Percentiles rank a stretch among this genome's conserved stretches.
These are phyloP conservation scores for Saccopteryx bilineata DNA, from an alignment of 2,113 vertebrate genomes.

Conservation along the genomic window DNA sequence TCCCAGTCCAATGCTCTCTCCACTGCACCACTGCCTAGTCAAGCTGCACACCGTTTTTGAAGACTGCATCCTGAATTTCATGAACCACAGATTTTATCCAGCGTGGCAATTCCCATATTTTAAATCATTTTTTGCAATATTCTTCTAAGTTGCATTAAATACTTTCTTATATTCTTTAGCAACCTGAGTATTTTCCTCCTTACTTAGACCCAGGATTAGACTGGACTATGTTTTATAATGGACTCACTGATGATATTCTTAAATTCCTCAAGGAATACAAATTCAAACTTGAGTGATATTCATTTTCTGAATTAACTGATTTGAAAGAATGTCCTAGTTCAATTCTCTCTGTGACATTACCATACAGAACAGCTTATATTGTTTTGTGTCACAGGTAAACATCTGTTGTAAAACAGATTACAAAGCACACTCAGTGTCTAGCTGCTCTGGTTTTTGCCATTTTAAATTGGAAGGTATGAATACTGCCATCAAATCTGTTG, in stretches of 20 bases:
- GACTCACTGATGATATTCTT: neutral
- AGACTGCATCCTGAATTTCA: neutral
- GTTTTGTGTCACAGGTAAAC: conserved; percentile 38
- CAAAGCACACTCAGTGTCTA: conserved; percentile 5
- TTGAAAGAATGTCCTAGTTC: conserved; percentile 11
- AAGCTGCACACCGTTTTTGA: neutral
- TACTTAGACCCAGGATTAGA: neutral
- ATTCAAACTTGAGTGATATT: conserved; percentile 17
- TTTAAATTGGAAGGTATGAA: conserved; percentile 23
- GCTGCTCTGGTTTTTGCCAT: neutral
- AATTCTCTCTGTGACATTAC: neutral
- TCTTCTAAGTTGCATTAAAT: neutral
- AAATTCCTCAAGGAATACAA: conserved; percentile 37
- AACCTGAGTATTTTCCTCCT: neutral
- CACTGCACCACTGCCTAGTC: no score
- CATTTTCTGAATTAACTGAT: conserved; percentile 41
- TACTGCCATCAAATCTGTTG: conserved; percentile 6
- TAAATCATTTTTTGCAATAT: neutral
- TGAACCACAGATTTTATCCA: neutral
- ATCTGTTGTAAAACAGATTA: conserved; percentile 37
- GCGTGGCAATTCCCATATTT: neutral
- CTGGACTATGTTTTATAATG: neutral
- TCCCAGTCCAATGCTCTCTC: no score
- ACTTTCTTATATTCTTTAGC: conserved; percentile 6
- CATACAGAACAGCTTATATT: neutral